phyloP scores from a whole-genome alignment of 1,140 invertebrate species.

The Caenorhabditis elegans region DNA sequence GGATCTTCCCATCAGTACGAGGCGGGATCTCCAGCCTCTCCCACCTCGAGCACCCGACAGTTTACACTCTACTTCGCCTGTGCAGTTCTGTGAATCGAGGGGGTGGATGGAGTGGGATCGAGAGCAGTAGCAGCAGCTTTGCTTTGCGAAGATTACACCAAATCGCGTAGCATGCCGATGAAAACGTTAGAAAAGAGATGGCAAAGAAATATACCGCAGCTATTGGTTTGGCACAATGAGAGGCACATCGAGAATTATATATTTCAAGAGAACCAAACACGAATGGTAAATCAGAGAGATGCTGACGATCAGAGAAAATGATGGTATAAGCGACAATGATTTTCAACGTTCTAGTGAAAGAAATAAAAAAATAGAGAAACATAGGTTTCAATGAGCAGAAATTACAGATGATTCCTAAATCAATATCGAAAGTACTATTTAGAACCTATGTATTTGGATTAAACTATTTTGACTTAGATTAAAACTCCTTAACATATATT shows the following conservation, averaged over 20 bases:
- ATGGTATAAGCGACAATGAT: not conserved
- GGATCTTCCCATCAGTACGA: not conserved
- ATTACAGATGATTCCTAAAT: too few species aligned
- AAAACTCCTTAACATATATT: too few species aligned
- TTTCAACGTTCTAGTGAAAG: too few species aligned
- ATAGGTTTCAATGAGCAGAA: too few species aligned
- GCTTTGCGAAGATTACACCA: conserved; percentile 20
- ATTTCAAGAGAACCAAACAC: not conserved
- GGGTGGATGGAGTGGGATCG: conserved; percentile 29
- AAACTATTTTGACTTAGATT: too few species aligned
- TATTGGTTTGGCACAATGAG: not conserved
- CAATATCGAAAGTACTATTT: too few species aligned
- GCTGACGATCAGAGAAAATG: not conserved
- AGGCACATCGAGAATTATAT: not conserved
- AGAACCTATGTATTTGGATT: too few species aligned
- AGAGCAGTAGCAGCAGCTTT: not conserved
- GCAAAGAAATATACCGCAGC: not conserved
- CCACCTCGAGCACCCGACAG: conserved; percentile 22
- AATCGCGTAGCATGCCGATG: not conserved
- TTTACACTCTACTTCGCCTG: conserved; percentile 7
- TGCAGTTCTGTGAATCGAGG: conserved; percentile 31
- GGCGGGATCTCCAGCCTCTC: conserved; percentile 1
- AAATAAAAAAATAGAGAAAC: too few species aligned
- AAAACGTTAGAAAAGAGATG: not conserved
- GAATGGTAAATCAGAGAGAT: too few species aligned